phyloP scores from a whole-genome alignment of 1,140 invertebrate genomes.

The Phocides pigmalion region DNA sequence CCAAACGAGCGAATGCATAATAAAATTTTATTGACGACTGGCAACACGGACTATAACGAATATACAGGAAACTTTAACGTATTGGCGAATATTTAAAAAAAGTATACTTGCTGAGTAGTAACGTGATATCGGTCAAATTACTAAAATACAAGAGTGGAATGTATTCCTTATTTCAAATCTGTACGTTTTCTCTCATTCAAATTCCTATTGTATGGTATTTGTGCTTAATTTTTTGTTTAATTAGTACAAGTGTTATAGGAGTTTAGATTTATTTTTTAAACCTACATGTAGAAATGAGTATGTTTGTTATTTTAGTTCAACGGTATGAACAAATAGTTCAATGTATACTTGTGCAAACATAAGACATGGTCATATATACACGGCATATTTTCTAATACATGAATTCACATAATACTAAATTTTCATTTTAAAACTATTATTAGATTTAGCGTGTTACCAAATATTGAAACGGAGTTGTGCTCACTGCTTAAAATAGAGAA shows the following conservation, averaged over 20 bases:
- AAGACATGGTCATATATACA: background rate
- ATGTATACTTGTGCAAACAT: background rate
- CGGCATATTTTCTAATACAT: background rate
- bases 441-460: background rate
- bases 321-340: background rate
- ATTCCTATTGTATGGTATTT: slow-evolving; percentile 23
- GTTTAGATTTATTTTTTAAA: slow-evolving; percentile 26
- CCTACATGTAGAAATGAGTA: slow-evolving; percentile 5
- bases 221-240: slow-evolving; percentile 33
- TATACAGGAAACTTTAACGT: slow-evolving; percentile 3
- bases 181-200: slow-evolving; percentile 8
- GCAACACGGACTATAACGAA: slow-evolving; percentile 5
- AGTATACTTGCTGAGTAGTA: background rate
- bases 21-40: background rate
- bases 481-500: background rate
- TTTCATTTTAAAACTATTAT: background rate
- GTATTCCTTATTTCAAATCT: background rate
- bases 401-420: background rate
- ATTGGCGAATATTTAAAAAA: slow-evolving; percentile 1
- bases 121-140: slow-evolving; percentile 3
- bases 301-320: background rate
- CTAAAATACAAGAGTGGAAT: slow-evolving; percentile 3
- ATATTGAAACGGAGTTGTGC: background rate
- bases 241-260: slow-evolving; percentile 23
- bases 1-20: slow-evolving; percentile 12